Base-by-base conservation (phyloP, 1,140 invertebrate species). In the Aradophagus sp. region DNA sequence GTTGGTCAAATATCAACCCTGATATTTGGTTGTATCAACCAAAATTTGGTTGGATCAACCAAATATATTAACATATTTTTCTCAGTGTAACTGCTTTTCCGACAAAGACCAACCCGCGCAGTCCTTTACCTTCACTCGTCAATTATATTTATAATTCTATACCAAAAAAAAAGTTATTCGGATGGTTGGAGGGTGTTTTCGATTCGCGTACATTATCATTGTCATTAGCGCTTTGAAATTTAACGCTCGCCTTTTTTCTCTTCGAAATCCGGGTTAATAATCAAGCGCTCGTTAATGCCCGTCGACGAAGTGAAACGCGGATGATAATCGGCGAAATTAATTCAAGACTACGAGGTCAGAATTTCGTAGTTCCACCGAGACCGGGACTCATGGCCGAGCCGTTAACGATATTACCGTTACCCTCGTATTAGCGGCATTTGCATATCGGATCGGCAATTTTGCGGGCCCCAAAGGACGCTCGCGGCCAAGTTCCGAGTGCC, bases 361-460 rank as follows among this genome's bases (percentile, higher is more conserved):
- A 56, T 56, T 50, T 52, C 29, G 62, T 52, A 52, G 52, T 58
- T 52, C 23, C 48, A 29, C 26, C 36, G 44, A 31, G 44, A 66
- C 36, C 35, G 8, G 20, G 16, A 48, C 45, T 19, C 31, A 44
- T 23, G 34, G 72, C 52, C 66, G 69, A 79, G 76, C 76, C 77
- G 78, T 80, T 80, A 79, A 80, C 76, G 78, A 74, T 77, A 74
- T 78, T 79, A 80, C 78, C 78, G 78, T 79, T 80, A 80, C 74
- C 76, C 73, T 71, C 75, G 73, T 77, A 77, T 80, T 80, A 79
- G 76, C 71, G 74, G 74, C 76, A 79, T 80, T 80, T 80, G 77
- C 78, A 79, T 80, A 79, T 79, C 76, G 73, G 76, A 78, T 80
- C 77, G 75, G 76, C 74, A 79, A 80, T 80, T 80, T 79, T 77